Evolutionary conservation across 2,797 vertebrate genomes (phyloP).

Genomic region (Coregonus sp.): DNA sequence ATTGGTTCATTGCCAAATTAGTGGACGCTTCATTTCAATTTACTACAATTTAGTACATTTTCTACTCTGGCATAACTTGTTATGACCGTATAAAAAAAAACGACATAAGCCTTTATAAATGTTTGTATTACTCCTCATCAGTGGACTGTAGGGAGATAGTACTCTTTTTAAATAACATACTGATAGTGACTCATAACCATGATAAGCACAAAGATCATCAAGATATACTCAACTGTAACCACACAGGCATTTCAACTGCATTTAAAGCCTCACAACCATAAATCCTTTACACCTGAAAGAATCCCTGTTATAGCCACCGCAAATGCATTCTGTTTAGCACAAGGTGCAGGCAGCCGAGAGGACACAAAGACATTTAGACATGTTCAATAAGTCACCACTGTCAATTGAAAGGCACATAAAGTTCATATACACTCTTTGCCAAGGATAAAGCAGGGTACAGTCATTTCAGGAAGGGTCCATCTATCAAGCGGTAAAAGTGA

Average conservation of each 20-base stretch:
- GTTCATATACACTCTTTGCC: constrained; percentile 53
- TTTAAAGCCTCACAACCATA: not conserved
- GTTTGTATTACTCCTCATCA: constrained; percentile 2
- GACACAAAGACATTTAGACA: constrained; percentile 39
- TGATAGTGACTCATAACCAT: not conserved
- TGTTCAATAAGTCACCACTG: constrained; percentile 61
- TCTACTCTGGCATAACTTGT: not conserved
- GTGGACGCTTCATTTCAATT: constrained; percentile 19
- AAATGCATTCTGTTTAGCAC: constrained; percentile 15
- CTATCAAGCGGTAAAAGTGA: constrained; percentile 74
- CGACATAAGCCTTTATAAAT: constrained; percentile 15
- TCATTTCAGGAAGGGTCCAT: constrained; percentile 71
- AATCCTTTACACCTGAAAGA: constrained; percentile 33
- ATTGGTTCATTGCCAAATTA: constrained; percentile 21
- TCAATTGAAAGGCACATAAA: constrained; percentile 64
- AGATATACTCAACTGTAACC: no score
- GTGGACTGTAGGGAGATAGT: not conserved
- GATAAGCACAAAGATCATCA: not conserved
- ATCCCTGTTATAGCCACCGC: constrained; percentile 31
- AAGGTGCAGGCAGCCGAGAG: not conserved
- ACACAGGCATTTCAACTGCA: not conserved
- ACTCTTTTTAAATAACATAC: not conserved
- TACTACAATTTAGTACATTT: not conserved
- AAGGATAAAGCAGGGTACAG: constrained; percentile 69
- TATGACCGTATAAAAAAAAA: not conserved